A percentile compares a stretch with the other conserved stretches of the same genome.
Evolutionary conservation across 1,140 invertebrate genomes (phyloP).

Genomic region (Araneus ventricosus): DNA sequence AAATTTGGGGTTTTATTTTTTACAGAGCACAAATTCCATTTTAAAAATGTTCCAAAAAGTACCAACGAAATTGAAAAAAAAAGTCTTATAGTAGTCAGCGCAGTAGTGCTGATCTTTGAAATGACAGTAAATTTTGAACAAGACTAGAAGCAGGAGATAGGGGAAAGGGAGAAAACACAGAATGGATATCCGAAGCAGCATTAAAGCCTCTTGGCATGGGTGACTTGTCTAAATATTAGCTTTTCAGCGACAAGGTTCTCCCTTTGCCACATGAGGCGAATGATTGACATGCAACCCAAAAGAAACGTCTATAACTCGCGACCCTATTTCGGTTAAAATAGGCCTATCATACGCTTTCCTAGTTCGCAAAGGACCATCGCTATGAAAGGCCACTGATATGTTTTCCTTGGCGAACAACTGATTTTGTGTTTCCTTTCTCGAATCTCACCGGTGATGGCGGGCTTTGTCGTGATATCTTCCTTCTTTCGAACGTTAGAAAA

Average conservation of each 20-base stretch:
- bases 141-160: not conserved
- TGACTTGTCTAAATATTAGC: slow-evolving; percentile 51
- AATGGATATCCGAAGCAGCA: not conserved
- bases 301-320: not conserved
- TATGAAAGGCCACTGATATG: not conserved
- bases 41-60: too few species aligned
- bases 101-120: too few species aligned
- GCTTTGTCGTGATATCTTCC: slow-evolving; percentile 47
- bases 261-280: not conserved
- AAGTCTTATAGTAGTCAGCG: too few species aligned
- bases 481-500: not conserved
- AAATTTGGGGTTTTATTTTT: too few species aligned
- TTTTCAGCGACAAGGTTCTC: not conserved
- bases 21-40: too few species aligned
- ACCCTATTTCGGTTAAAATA: slow-evolving; percentile 34
- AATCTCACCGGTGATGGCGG: not conserved
- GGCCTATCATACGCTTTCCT: slow-evolving; percentile 41
- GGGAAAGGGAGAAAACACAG: not conserved
- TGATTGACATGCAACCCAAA: slow-evolving; percentile 29
- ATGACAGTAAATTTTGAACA: too few species aligned
- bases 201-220: not conserved
- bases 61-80: too few species aligned
- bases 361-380: not conserved
- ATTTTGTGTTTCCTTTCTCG: slow-evolving; percentile 34
- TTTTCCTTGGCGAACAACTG: slow-evolving; percentile 7